Conservation (phyloP, 2,888 invertebrate genomes). For the Anthophora plumipes region DNA sequence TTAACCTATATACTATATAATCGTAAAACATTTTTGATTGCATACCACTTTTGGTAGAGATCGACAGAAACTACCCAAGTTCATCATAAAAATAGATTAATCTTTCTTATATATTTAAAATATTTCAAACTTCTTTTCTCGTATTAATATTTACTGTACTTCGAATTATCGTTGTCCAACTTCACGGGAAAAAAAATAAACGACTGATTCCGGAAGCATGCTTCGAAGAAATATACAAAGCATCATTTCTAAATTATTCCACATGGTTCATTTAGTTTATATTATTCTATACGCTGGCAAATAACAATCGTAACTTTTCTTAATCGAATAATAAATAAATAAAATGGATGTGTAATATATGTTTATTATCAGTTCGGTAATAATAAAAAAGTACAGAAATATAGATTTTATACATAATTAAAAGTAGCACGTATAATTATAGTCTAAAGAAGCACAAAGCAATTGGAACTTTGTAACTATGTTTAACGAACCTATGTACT, state of each 20-base stretch:
- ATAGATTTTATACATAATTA: conserved; percentile 25
- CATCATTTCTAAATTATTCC: no score
- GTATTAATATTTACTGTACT: neutral
- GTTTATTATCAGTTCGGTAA: conserved; percentile 19
- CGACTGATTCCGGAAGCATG: neutral
- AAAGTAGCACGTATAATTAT: conserved; percentile 16
- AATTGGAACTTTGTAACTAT: neutral
- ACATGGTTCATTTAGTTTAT: no score
- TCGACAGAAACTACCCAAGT: conserved; percentile 31
- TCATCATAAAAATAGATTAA: conserved; percentile 1
- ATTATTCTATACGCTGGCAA: no score
- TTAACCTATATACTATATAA: neutral
- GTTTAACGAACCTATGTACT: neutral
- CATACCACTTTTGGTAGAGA: conserved; percentile 48
- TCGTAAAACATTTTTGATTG: neutral
- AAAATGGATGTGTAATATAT: neutral
- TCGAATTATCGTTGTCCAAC: neutral
- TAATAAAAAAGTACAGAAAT: conserved; percentile 54
- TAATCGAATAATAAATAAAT: no score
- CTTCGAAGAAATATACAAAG: no score
- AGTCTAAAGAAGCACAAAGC: conserved; percentile 7
- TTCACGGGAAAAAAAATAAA: neutral
- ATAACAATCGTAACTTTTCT: no score
- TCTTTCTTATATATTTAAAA: neutral
- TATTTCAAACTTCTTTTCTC: neutral